Evolutionary conservation across 2,113 vertebrate genomes (phyloP).

Genomic region (Ranitomeya variabilis): DNA sequence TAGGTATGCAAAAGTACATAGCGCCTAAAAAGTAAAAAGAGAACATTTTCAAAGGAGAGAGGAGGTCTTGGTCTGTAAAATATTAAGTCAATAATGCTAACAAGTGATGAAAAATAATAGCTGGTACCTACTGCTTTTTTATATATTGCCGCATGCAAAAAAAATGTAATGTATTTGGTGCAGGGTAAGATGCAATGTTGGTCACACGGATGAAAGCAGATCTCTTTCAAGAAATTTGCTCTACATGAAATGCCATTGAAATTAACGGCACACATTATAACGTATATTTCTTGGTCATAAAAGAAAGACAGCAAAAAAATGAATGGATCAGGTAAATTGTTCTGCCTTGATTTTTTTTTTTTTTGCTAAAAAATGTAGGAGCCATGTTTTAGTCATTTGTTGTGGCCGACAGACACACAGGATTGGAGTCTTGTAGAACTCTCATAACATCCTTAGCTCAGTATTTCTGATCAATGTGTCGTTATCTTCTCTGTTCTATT

Average conservation of each 20-base stretch:
- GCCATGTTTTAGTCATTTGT: neutral
- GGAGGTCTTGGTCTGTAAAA: neutral
- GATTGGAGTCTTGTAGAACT: neutral
- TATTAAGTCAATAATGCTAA: neutral
- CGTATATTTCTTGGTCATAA: neutral
- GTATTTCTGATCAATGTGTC: neutral
- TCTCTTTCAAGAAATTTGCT: neutral
- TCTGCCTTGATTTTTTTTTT: neutral
- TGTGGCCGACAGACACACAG: slow-evolving; percentile 8
- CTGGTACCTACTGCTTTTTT: neutral
- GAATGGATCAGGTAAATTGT: neutral
- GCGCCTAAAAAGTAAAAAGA: neutral
- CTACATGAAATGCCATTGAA: neutral
- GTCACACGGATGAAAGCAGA: neutral
- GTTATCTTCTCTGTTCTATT: slow-evolving; percentile 6
- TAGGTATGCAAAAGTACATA: neutral
- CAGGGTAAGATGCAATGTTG: neutral
- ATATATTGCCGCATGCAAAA: neutral
- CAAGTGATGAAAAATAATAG: too few relatives aligned
- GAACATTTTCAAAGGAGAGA: neutral
- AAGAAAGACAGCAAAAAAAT: neutral
- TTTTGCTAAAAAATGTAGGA: neutral
- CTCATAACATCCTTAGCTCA: slow-evolving; percentile 33
- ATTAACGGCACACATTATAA: neutral
- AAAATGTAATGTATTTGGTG: neutral